A percentile compares a stretch with the other conserved stretches of the same genome.
Conservation (phyloP, 2,797 vertebrate species). For the Pithecia hirsuta region DNA sequence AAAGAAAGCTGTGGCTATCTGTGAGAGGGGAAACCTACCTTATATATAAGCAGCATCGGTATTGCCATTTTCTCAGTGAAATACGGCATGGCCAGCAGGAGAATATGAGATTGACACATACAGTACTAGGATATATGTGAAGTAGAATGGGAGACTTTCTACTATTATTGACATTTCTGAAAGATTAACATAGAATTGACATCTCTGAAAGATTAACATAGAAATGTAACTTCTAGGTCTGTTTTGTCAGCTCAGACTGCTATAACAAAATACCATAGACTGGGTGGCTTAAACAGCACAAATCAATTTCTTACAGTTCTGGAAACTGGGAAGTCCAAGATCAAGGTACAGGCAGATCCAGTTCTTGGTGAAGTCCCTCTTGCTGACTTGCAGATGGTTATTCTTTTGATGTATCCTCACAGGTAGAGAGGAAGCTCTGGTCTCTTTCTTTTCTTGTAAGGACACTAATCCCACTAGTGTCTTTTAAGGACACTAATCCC, state of each 20-base stretch:
- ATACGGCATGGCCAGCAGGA: neutral
- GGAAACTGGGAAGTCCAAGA: neutral
- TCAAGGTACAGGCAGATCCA: neutral
- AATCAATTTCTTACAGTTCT: neutral
- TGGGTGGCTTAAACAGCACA: neutral
- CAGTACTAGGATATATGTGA: neutral
- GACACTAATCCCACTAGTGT: neutral
- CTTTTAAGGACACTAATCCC: neutral
- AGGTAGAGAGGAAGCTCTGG: neutral
- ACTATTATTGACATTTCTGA: neutral
- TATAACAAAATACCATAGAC: neutral
- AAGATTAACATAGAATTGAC: neutral
- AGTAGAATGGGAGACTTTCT: neutral
- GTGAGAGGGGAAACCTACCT: neutral
- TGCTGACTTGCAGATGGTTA: neutral
- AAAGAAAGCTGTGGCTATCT: neutral
- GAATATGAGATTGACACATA: neutral
- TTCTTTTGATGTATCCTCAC: neutral
- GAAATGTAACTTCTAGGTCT: neutral
- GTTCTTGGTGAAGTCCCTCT: neutral
- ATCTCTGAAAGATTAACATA: neutral
- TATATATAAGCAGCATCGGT: neutral
- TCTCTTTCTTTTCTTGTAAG: neutral
- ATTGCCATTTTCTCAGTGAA: neutral
- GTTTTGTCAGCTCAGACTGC: neutral